Percentiles rank a stretch among this genome's conserved stretches.
These are phyloP conservation scores for Cheilosia scutellata DNA, from an alignment of 2,888 invertebrate species.

Conservation along the genomic window DNA sequence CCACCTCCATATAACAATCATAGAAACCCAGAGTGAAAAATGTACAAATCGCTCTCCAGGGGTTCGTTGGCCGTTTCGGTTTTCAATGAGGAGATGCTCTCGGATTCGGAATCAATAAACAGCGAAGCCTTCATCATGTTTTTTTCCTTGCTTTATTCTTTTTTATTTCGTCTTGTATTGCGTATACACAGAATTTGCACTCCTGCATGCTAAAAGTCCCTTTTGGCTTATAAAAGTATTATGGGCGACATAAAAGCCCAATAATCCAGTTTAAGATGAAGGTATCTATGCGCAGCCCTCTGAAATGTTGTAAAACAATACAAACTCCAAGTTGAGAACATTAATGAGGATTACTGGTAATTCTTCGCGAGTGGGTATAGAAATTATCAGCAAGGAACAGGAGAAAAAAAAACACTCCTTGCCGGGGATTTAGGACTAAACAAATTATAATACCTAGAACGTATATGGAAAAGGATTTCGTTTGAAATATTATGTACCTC, in stretches of 20 bases:
- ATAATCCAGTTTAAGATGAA: constrained; percentile 71
- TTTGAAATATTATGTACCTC: constrained; percentile 43
- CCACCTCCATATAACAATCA: constrained; percentile 21
- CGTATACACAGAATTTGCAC: constrained; percentile 58
- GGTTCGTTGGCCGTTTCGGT: constrained; percentile 75
- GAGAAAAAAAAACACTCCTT: neutral
- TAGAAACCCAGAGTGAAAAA: constrained; percentile 55
- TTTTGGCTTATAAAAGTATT: constrained; percentile 62
- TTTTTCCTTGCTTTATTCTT: neutral
- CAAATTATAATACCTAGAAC: constrained; percentile 52
- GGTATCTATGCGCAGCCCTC: constrained; percentile 28
- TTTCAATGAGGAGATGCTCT: constrained; percentile 54
- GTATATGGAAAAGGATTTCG: constrained; percentile 44
- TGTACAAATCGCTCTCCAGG: constrained; percentile 74
- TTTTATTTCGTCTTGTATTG: constrained; percentile 45
- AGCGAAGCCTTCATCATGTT: constrained; percentile 61
- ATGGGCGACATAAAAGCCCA: constrained; percentile 66
- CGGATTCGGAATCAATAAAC: constrained; percentile 73
- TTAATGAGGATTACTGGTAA: constrained; percentile 71
- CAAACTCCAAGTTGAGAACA: constrained; percentile 66
- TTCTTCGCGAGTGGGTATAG: constrained; percentile 52
- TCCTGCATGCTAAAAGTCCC: constrained; percentile 32
- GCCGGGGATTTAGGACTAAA: constrained; percentile 45
- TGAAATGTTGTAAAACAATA: constrained; percentile 72
- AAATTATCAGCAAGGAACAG: neutral